Evolutionary conservation across 2,113 vertebrate genomes (phyloP), one percentile per base, ranked within the genome.

Genomic region (Ceratotherium simum): DNA sequence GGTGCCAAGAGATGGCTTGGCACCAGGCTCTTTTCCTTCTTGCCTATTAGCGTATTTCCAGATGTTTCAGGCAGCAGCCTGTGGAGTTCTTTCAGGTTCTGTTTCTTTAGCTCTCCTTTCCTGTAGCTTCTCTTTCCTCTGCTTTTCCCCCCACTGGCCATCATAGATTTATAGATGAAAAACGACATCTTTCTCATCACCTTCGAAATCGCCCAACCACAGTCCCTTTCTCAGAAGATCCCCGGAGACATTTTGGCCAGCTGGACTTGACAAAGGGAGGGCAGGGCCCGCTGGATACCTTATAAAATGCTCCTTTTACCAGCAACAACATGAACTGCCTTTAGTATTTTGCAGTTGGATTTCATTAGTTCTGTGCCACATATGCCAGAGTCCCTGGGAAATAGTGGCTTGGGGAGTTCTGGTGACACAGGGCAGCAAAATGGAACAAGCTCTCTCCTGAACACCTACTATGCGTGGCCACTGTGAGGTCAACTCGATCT

Each of bases 1-100:
- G 2, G 1, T 93, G 97, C 98, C 97, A 96, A 75, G 85, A 75
- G 67, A 58, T 39, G 95, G 76, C 67, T 94, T 81, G 96, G 97
- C 39, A 0, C n/a, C 1, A 5, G 7, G 46, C 80, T 73, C 65
- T 4, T 16, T 20, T n/a, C 80, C 75, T 82, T 65, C 33, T 14
- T 84, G 91, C 95, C 94, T 85, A 0, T 81, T 73, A 92, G 75
- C 0, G 0, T 13, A 1, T 33, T 80, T 97, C 91, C 96, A 91
- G 89, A 95, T 95, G 96, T 91, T 83, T 80, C 39, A 6, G 42
- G 93, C 54, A 81, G 88, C 72, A 67, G 82, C 48, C 83, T 1
- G 0, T 4, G 87, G 80, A 81, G 60, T 8, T 11, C 21, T 39
- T 39, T 60, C 83, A 54, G 95, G 75, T 60, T 90, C 76, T 54